phyloP scores from a whole-genome alignment of 2,888 invertebrate species.

The Drosophila kambysellisi region DNA sequence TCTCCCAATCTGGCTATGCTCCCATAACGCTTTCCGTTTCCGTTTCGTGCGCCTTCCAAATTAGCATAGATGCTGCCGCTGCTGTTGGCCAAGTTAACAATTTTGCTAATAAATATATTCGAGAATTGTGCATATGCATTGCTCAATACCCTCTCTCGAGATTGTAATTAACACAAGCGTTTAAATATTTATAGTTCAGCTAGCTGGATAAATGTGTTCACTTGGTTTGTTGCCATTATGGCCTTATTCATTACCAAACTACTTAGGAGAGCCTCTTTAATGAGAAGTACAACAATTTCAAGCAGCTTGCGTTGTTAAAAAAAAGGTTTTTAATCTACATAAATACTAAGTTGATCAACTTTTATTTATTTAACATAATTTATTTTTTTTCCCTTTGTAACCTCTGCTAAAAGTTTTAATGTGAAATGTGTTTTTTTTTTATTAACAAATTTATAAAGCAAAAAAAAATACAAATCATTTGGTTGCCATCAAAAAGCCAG shows the following conservation, averaged over 20 bases:
- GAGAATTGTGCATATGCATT: not conserved
- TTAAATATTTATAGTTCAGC: not conserved
- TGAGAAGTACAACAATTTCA: not conserved
- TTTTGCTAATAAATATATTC: conserved; percentile 26
- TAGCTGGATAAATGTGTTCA: not conserved
- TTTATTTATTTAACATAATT: not conserved
- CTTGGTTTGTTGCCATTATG: not conserved
- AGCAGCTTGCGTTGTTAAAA: not conserved
- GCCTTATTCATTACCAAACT: too few species aligned
- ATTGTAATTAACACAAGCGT: not conserved
- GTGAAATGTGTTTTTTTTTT: not conserved
- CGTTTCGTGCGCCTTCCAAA: conserved; percentile 48
- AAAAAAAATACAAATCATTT: not conserved
- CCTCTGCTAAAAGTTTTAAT: not conserved
- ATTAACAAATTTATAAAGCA: not conserved
- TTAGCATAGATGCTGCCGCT: conserved; percentile 54
- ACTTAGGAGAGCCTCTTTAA: rapidly evolving
- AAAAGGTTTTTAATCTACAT: not conserved
- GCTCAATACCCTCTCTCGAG: not conserved
- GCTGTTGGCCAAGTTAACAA: conserved; percentile 31
- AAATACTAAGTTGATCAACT: not conserved
- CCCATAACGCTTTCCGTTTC: conserved; percentile 70
- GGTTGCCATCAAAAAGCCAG: not conserved
- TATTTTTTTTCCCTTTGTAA: not conserved
- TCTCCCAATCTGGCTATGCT: conserved; percentile 27